Evolutionary conservation across 2,888 invertebrate genomes (phyloP), one percentile per base, ranked within the genome.

Genomic region (Sphinx pinastri): DNA sequence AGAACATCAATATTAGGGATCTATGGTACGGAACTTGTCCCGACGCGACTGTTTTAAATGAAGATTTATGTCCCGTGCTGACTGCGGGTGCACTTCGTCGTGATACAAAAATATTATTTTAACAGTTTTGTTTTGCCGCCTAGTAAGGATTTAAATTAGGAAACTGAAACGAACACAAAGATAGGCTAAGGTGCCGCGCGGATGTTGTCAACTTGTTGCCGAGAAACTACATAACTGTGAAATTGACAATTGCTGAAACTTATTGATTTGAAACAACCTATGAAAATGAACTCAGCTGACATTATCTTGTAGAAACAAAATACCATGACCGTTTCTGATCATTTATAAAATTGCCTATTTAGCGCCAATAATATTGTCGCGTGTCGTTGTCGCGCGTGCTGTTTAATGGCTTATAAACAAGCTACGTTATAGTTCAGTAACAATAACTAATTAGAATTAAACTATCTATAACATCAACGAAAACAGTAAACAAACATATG

Each of bases 1-100:
- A 79, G 80, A 79, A 77, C 81, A 81, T 84, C 82, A 85, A 84
- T 84, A 60, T 45, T 45, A 60, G 60, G 45, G 60, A 5, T 5
- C 16, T 45, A 47, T 11, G 60, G 45, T 2, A 60, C 60, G 60
- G 47, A 60, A 60, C 47, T 16, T 60, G 60, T 60, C 60, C 45
- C 16, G 14, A 12, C 60, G 16, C 16, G 14, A 12, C 60, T n/a
- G 45, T 60, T 52, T 38, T 60, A 60, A 60, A 47, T 60, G 45
- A 47, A 60, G 60, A 60, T 60, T 60, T 60, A 60, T 60, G 60
- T 16, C 16, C 16, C 16, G n/a, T 31, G n/a, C 10, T 59, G 45
- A 10, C 45, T 60, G 12, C 12, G 47, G 47, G 45, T 60, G 60
- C 16, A 60, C 16, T 60, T 16, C 14, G 45, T 60, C 10, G 12